A percentile compares a stretch with the other conserved stretches of the same genome.
phyloP scores from a whole-genome alignment of 1,140 invertebrate genomes.

The Apis cerana region DNA sequence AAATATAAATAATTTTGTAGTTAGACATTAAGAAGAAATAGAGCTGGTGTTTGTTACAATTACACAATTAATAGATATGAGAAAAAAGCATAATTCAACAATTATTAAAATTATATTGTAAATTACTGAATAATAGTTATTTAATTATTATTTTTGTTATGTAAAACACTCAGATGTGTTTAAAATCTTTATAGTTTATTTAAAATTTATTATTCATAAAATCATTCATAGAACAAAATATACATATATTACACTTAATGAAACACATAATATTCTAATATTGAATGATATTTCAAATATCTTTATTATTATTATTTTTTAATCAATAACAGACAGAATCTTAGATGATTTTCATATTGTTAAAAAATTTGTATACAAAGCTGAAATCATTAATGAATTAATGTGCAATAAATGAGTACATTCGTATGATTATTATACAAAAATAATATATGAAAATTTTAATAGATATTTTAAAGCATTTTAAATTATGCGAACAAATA shows the following conservation, averaged over 20 bases:
- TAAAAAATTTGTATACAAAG: slow-evolving; percentile 58
- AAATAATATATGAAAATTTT: slow-evolving; percentile 20
- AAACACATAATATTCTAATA: slow-evolving; percentile 31
- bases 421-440: slow-evolving; percentile 24
- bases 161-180: slow-evolving; percentile 3
- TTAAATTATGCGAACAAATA: neutral
- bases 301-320: slow-evolving; percentile 9
- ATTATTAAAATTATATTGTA: slow-evolving; percentile 45
- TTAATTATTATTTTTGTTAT: slow-evolving; percentile 57
- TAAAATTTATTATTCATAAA: slow-evolving; percentile 39
- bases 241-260: slow-evolving; percentile 18
- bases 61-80: slow-evolving; percentile 63
- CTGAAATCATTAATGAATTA: slow-evolving; percentile 55
- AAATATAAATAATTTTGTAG: slow-evolving; percentile 73
- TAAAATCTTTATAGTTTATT: slow-evolving; percentile 23
- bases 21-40: slow-evolving; percentile 66
- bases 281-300: neutral
- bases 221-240: slow-evolving; percentile 42
- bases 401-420: slow-evolving; percentile 68
- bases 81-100: slow-evolving; percentile 48
- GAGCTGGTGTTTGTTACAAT: slow-evolving; percentile 68
- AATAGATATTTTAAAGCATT: neutral
- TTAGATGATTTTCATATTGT: slow-evolving; percentile 57
- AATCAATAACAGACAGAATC: slow-evolving; percentile 45
- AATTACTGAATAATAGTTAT: slow-evolving; percentile 34